Conservation (phyloP, 2,797 vertebrate genomes). For the Takifugu ocellatus region DNA sequence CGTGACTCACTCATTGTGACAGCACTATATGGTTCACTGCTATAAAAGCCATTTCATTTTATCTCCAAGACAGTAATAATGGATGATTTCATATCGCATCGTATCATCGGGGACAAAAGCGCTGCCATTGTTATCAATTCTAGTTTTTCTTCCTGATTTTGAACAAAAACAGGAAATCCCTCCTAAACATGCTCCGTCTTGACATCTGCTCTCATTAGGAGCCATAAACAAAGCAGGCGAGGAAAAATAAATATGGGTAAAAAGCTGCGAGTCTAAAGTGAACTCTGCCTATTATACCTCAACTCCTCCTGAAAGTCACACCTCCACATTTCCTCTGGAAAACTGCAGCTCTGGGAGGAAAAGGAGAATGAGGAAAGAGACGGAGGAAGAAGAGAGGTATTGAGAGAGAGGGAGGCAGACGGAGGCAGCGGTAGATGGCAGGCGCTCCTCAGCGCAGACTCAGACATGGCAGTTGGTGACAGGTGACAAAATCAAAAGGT, state of each 20-base stretch:
- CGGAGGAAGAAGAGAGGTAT: conserved; percentile 65
- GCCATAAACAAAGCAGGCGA: conserved; percentile 51
- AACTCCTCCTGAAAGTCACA: conserved; percentile 60
- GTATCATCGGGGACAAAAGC: conserved; percentile 35
- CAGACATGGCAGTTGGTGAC: conserved; percentile 87
- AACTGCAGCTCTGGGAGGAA: conserved; percentile 53
- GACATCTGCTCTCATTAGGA: conserved; percentile 75
- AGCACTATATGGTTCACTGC: conserved; percentile 33
- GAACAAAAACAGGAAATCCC: conserved; percentile 39
- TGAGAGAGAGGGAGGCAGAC: conserved; percentile 57
- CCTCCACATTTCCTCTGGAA: conserved; percentile 47
- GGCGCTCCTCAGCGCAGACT: conserved; percentile 70
- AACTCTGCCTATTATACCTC: conserved; percentile 62
- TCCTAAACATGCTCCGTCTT: conserved; percentile 55
- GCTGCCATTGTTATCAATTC: conserved; percentile 51
- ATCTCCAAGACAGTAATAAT: conserved; percentile 37
- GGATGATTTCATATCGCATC: conserved; percentile 34
- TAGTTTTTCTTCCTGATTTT: conserved; percentile 52
- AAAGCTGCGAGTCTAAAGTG: conserved; percentile 47
- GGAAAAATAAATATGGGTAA: conserved; percentile 58
- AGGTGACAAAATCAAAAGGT: conserved; percentile 98
- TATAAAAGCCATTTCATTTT: conserved; percentile 38
- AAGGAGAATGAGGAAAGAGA: conserved; percentile 59
- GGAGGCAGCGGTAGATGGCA: conserved; percentile 63
- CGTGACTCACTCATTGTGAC: conserved; percentile 22